A percentile compares a stretch with the other conserved stretches of the same genome.
phyloP scores from a whole-genome alignment of 1,140 invertebrate species.

The Acromyrmex heyeri region DNA sequence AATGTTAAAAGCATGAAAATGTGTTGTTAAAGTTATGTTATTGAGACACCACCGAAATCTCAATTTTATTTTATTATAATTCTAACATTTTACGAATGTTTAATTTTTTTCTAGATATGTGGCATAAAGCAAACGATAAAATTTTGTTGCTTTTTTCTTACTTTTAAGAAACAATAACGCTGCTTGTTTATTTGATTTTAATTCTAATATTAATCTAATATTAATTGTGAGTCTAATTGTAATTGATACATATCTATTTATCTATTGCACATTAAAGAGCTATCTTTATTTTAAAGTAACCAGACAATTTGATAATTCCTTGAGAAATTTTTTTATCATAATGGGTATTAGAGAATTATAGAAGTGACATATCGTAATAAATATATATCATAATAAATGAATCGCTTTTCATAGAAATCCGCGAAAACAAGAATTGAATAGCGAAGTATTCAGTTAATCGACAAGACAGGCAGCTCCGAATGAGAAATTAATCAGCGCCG shows the following conservation, averaged over 20 bases:
- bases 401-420: neutral
- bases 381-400: neutral
- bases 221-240: neutral
- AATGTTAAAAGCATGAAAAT: neutral
- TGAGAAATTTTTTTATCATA: neutral
- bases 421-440: constrained; percentile 32
- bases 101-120: neutral
- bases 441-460: constrained; percentile 38
- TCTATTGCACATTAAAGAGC: neutral
- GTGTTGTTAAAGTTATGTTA: neutral
- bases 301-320: neutral
- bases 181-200: neutral
- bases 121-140: neutral
- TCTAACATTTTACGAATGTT: neutral
- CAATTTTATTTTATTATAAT: neutral
- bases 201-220: neutral
- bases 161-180: neutral
- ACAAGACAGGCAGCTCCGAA: neutral
- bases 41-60: neutral
- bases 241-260: no score
- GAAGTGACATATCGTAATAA: neutral
- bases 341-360: neutral
- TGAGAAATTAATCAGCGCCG: constrained; percentile 44
- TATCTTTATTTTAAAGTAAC: neutral
- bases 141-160: neutral